Percentiles rank a stretch among this genome's conserved stretches.
Evolutionary conservation across 2,888 invertebrate species (phyloP).

Genomic region (Parochlus steinenii): DNA sequence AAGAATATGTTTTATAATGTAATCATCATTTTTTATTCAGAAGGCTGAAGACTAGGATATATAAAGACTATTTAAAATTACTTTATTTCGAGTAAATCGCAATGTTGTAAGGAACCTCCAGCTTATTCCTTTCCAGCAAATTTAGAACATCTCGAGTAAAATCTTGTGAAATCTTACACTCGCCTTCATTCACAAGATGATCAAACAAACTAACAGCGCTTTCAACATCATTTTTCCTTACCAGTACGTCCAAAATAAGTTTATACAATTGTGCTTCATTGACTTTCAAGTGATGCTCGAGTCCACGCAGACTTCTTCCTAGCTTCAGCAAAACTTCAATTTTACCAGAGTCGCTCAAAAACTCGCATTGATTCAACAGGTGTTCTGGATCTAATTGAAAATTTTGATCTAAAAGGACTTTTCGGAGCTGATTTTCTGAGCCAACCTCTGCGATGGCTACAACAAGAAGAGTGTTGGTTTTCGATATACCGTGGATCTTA

Average conservation of each 20-base stretch:
- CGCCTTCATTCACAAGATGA: constrained; percentile 23
- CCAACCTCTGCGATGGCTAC: constrained; percentile 33
- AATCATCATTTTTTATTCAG: too few species aligned
- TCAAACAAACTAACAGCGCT: constrained; percentile 25
- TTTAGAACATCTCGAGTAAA: constrained; percentile 24
- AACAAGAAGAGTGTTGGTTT: constrained; percentile 29
- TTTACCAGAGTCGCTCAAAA: constrained; percentile 23
- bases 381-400: constrained; percentile 36
- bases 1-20: too few species aligned
- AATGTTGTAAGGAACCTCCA: constrained; percentile 26
- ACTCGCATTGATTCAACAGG: constrained; percentile 35
- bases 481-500: constrained; percentile 28
- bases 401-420: constrained; percentile 34
- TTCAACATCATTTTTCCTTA: constrained; percentile 21
- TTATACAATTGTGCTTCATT: constrained; percentile 26
- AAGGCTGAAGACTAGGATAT: too few species aligned
- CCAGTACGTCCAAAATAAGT: constrained; percentile 23
- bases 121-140: constrained; percentile 25
- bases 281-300: constrained; percentile 21
- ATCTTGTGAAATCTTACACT: constrained; percentile 22
- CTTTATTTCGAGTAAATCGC: too few species aligned
- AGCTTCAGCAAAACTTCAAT: constrained; percentile 23
- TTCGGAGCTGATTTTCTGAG: constrained; percentile 29
- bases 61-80: too few species aligned
- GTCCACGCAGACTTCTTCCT: constrained; percentile 23